A percentile compares a stretch with the other conserved stretches of the same genome.
Evolutionary conservation across 2,113 vertebrate species (phyloP).

Genomic region (Penelope pileata): DNA sequence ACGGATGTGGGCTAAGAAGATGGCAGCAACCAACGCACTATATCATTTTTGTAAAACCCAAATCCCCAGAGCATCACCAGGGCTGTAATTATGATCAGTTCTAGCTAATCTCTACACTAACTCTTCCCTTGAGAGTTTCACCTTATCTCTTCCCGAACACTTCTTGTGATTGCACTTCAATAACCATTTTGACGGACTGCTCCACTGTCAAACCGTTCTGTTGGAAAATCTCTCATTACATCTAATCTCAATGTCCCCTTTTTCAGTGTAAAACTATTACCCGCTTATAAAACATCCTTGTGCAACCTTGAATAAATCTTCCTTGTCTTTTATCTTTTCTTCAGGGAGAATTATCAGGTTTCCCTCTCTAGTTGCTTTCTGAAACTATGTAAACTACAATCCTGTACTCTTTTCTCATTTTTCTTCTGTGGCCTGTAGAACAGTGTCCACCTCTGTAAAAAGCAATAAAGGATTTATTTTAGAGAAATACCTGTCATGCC

Average conservation of each 20-base stretch:
- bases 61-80: background rate
- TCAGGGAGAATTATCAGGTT: background rate
- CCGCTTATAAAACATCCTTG: conserved; percentile 9
- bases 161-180: background rate
- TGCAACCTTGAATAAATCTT: conserved; percentile 33
- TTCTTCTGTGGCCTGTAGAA: background rate
- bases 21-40: background rate
- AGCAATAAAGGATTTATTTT: background rate
- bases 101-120: background rate
- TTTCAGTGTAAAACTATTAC: background rate
- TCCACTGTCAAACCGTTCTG: background rate
- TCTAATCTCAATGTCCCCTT: background rate
- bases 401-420: background rate
- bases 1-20: background rate
- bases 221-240: conserved; percentile 33
- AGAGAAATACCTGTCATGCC: background rate
- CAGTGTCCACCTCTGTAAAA: background rate
- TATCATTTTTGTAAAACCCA: background rate
- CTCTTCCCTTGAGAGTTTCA: background rate
- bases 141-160: background rate
- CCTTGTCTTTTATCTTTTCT: background rate
- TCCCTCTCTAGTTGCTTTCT: background rate
- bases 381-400: background rate
- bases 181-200: background rate
- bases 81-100: background rate